These are phyloP conservation scores for Gadus macrocephalus DNA, from an alignment of 2,113 vertebrate genomes.

Conservation along the genomic window DNA sequence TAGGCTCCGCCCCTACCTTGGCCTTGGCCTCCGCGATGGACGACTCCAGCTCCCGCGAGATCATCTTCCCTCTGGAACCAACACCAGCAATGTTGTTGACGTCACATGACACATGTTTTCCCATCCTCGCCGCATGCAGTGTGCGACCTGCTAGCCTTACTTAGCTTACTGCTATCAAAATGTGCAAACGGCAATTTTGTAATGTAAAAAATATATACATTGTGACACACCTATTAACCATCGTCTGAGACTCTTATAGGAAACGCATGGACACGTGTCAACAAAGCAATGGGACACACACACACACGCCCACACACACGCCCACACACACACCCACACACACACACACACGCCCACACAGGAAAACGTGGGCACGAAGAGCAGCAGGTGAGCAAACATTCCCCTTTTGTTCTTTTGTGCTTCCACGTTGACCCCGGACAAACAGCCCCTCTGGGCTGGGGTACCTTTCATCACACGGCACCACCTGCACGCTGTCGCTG, in stretches of 20 bases:
- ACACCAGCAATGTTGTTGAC: not conserved
- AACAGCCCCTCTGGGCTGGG: slow-evolving; percentile 6
- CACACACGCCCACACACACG: not conserved
- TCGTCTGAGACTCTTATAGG: not conserved
- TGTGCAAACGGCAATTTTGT: too few relatives aligned
- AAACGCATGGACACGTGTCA: not conserved
- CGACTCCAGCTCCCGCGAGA: slow-evolving; percentile 65
- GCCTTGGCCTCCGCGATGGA: slow-evolving; percentile 58
- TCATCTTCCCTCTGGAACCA: slow-evolving; percentile 68
- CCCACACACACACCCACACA: not conserved
- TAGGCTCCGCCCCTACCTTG: slow-evolving; percentile 38
- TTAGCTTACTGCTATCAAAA: too few relatives aligned
- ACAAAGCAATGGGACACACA: not conserved
- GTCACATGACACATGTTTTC: too few relatives aligned
- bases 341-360: not conserved
- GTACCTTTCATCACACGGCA: slow-evolving; percentile 73
- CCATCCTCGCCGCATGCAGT: too few relatives aligned
- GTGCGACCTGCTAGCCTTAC: too few relatives aligned
- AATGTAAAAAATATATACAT: too few relatives aligned
- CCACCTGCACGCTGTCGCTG: slow-evolving; percentile 62
- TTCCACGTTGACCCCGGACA: not conserved
- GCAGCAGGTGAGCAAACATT: slow-evolving; percentile 47
- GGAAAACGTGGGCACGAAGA: slow-evolving; percentile 1
- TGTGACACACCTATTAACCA: not conserved
- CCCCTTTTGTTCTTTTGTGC: slow-evolving; percentile 4